phyloP scores from a whole-genome alignment of 2,888 invertebrate species.

The Cerceris rybyensis region DNA sequence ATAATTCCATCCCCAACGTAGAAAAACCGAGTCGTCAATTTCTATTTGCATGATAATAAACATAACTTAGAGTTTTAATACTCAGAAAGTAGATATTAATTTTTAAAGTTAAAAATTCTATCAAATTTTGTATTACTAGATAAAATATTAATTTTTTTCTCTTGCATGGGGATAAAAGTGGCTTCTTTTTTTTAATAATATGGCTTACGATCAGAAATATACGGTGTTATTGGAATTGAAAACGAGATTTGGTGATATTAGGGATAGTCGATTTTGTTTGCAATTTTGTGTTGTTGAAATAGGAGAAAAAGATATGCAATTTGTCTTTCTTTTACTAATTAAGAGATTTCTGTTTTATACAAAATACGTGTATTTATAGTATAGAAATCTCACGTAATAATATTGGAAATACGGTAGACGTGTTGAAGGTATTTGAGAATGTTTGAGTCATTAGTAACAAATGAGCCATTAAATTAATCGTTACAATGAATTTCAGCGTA shows the following conservation, averaged over 20 bases:
- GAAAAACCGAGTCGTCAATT: too few species aligned
- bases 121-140: too few species aligned
- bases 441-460: conserved; percentile 30
- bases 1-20: too few species aligned
- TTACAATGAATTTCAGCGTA: conserved; percentile 13
- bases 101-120: too few species aligned
- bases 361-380: not conserved
- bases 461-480: conserved; percentile 39
- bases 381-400: not conserved
- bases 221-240: not conserved
- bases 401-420: not conserved
- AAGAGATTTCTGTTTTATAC: not conserved
- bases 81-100: too few species aligned
- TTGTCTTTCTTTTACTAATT: not conserved
- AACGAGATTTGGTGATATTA: not conserved
- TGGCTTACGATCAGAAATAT: too few species aligned
- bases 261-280: not conserved
- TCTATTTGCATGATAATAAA: too few species aligned
- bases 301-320: not conserved
- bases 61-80: too few species aligned
- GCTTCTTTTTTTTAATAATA: too few species aligned
- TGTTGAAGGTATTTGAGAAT: not conserved
- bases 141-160: too few species aligned
- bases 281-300: not conserved
- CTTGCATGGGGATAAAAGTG: too few species aligned